These are phyloP conservation scores for Drosophila willistoni DNA, from an alignment of 1,140 invertebrate species.

Conservation along the genomic window DNA sequence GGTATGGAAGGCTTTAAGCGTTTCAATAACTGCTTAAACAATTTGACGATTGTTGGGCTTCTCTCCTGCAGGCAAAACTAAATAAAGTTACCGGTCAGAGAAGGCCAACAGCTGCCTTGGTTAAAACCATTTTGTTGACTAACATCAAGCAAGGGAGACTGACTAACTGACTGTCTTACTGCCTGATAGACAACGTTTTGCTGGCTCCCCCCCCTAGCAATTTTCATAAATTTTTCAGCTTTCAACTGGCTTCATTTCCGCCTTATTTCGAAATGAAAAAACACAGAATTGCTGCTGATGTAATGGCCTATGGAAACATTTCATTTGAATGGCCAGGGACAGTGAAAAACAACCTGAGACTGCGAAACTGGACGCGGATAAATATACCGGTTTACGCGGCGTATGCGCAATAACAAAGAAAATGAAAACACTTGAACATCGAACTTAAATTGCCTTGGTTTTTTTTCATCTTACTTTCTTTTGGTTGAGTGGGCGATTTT, in stretches of 20 bases:
- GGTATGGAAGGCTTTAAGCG: constrained; percentile 47
- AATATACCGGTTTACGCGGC: constrained; percentile 40
- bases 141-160: constrained; percentile 40
- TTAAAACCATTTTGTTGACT: constrained; percentile 47
- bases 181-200: constrained; percentile 11
- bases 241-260: constrained; percentile 63
- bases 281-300: constrained; percentile 55
- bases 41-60: constrained; percentile 60
- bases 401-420: constrained; percentile 56
- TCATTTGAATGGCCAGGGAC: constrained; percentile 72
- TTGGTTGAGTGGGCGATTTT: constrained; percentile 65
- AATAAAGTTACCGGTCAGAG: too few species aligned
- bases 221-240: constrained; percentile 76
- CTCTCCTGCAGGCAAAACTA: constrained; percentile 22
- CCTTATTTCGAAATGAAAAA: constrained; percentile 44
- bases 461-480: constrained; percentile 10
- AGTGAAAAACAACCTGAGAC: constrained; percentile 25
- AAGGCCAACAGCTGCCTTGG: constrained; percentile 19
- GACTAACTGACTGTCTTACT: neutral
- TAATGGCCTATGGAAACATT: constrained; percentile 73
- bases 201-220: constrained; percentile 44
- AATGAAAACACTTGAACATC: constrained; percentile 31
- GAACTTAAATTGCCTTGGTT: constrained; percentile 64
- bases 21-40: constrained; percentile 18
- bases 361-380: constrained; percentile 8